Evolutionary conservation across 2,888 invertebrate genomes (phyloP).

Genomic region (Odontomyia ornata): DNA sequence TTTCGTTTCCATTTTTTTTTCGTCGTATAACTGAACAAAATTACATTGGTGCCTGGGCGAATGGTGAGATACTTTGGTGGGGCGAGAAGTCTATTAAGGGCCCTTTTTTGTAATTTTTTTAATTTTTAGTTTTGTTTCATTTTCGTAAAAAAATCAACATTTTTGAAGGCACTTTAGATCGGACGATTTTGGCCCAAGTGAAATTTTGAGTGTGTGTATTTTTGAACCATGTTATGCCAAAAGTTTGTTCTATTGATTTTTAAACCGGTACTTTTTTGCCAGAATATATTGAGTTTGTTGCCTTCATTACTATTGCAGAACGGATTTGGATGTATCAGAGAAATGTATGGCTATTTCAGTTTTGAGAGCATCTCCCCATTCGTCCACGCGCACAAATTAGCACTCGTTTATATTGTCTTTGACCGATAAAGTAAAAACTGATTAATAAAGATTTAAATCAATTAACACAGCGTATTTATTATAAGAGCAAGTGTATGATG

Average conservation of each 20-base stretch:
- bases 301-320: slow-evolving; percentile 83
- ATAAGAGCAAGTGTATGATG: slow-evolving; percentile 1
- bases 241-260: slow-evolving; percentile 42
- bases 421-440: slow-evolving; percentile 29
- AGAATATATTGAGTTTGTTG: slow-evolving; percentile 67
- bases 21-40: slow-evolving; percentile 45
- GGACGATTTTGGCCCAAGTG: slow-evolving; percentile 92
- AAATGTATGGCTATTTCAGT: slow-evolving; percentile 74
- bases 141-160: slow-evolving; percentile 87
- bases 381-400: slow-evolving; percentile 54
- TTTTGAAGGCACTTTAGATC: slow-evolving; percentile 93
- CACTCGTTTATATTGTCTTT: slow-evolving; percentile 26
- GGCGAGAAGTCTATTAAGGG: slow-evolving; percentile 88
- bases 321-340: slow-evolving; percentile 73
- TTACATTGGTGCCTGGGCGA: slow-evolving; percentile 60
- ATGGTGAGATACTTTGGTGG: slow-evolving; percentile 69
- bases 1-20: slow-evolving; percentile 39
- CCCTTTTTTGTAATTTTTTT: slow-evolving; percentile 81
- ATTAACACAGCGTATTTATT: slow-evolving; percentile 11
- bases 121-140: slow-evolving; percentile 76
- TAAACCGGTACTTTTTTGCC: slow-evolving; percentile 53
- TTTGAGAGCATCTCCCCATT: slow-evolving; percentile 72
- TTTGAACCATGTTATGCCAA: slow-evolving; percentile 55
- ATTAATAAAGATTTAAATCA: slow-evolving; percentile 20
- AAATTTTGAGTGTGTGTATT: slow-evolving; percentile 68